Percentiles rank a stretch among this genome's conserved stretches.
Conservation (phyloP, 2,797 vertebrate genomes). For the Eleutherodactylus coqui region DNA sequence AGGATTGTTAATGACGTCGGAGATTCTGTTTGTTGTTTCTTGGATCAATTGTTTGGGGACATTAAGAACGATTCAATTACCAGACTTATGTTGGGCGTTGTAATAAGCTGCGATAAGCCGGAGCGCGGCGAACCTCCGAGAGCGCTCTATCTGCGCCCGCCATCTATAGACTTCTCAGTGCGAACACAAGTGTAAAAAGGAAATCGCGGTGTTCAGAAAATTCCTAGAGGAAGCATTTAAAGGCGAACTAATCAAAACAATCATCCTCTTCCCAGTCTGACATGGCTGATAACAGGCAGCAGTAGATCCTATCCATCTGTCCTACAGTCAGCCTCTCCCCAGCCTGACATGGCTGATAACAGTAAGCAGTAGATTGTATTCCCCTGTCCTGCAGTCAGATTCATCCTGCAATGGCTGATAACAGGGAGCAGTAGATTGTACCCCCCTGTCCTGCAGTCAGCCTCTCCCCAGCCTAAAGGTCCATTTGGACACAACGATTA, state of each 20-base stretch:
- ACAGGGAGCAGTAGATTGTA: background rate
- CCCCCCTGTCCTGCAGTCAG: background rate
- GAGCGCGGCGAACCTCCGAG: background rate
- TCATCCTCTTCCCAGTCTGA: background rate
- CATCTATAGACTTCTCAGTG: background rate
- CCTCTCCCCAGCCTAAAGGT: too few species aligned
- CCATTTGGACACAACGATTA: too few species aligned
- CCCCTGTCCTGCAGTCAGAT: background rate
- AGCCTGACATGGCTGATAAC: background rate
- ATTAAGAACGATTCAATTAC: conserved; percentile 17
- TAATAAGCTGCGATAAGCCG: conserved; percentile 12
- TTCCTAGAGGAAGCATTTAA: background rate
- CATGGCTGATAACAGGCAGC: background rate
- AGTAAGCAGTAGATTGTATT: background rate
- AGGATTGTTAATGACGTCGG: background rate
- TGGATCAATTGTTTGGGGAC: background rate
- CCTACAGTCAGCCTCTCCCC: background rate
- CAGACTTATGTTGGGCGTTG: background rate
- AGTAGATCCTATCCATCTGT: background rate
- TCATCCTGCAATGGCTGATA: background rate
- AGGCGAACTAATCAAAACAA: background rate
- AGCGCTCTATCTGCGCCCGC: background rate
- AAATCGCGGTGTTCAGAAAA: background rate
- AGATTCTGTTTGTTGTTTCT: background rate
- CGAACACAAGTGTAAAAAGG: background rate